phyloP scores from a whole-genome alignment of 30 jellyfish, hydroid and myxozoan genomes.

The Mastigias papua region DNA sequence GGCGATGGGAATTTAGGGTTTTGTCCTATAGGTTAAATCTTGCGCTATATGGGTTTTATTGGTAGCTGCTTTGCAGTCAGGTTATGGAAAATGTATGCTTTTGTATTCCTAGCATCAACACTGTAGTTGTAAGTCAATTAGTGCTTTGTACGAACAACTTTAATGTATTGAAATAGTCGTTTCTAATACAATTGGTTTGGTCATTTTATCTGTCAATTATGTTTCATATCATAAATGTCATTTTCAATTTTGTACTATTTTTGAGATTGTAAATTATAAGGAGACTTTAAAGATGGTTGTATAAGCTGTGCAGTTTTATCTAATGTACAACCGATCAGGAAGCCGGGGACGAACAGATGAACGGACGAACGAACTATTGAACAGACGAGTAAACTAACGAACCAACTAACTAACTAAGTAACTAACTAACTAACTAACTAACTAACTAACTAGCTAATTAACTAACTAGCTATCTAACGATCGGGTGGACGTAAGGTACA shows the following conservation, averaged over 20 bases:
- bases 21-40: too few species aligned
- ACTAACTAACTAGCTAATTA: too few species aligned
- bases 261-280: slow-evolving; percentile 63
- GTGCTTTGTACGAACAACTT: slow-evolving; percentile 5
- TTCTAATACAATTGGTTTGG: slow-evolving; percentile 37
- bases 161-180: slow-evolving; percentile 19
- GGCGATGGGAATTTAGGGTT: too few species aligned
- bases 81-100: not conserved
- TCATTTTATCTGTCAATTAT: slow-evolving; percentile 40
- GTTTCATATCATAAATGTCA: slow-evolving; percentile 55
- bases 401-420: too few species aligned
- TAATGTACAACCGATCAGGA: not conserved
- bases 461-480: too few species aligned
- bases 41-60: too few species aligned
- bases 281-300: slow-evolving; percentile 4
- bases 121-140: not conserved
- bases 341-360: not conserved
- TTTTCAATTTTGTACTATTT: slow-evolving; percentile 72
- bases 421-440: too few species aligned
- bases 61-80: not conserved
- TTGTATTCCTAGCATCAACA: not conserved
- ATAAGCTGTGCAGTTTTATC: not conserved
- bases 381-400: too few species aligned
- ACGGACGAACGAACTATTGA: not conserved
- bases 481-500: too few species aligned